Base-by-base conservation (phyloP, 30 jellyfish, hydroid and myxozoan genomes). In the Catostylus mosaicus region DNA sequence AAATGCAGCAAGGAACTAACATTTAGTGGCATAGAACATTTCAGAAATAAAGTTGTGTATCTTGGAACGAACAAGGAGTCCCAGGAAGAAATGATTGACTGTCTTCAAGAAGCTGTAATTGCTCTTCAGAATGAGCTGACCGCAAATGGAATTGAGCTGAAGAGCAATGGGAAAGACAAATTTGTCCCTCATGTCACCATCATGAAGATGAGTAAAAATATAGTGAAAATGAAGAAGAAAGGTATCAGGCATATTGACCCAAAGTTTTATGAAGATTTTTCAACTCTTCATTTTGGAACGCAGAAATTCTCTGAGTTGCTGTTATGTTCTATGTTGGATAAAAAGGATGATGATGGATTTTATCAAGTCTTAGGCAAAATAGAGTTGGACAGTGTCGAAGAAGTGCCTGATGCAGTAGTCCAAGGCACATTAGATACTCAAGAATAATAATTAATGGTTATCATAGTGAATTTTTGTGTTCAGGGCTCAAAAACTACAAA, bases 111-210 rank as follows among this genome's bases (percentile, higher is more conserved):
- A 27, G 69, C 66, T 23, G 82, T 78, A 14, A 40, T 5, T n/a
- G 40, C 65, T 8, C 54, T 85, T 31, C 14, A 20, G 23, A 60
- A 62, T 12, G 6, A 47, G 1, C 75, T 30, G n/a, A 8, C 33
- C 10, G 65, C 85, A 24, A 46, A 43, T 19, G 79, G 84, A 3
- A 51, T 87, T 24, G 32, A 27, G 1, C 14, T 68, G 36, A n/a
- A 81, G 10, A 67, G 61, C 0, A 74, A 67, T 37, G 32, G 67
- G 26, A 67, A 87, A 33, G 81, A 30, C 12, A 33, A 54, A 43
- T 87, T 87, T 67, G 73, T 67, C 10, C 96, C 96, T 23, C 96
- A 87, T 77, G 85, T 72, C 19, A 87, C 96, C 11, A 71, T 87
- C 16, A 77, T 87, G 90, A 87, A 87, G 54, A 66, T 87, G 91